Percentiles rank a stretch among this genome's conserved stretches.
phyloP scores from a whole-genome alignment of 2,113 vertebrate species.

The Bothrops jararaca region DNA sequence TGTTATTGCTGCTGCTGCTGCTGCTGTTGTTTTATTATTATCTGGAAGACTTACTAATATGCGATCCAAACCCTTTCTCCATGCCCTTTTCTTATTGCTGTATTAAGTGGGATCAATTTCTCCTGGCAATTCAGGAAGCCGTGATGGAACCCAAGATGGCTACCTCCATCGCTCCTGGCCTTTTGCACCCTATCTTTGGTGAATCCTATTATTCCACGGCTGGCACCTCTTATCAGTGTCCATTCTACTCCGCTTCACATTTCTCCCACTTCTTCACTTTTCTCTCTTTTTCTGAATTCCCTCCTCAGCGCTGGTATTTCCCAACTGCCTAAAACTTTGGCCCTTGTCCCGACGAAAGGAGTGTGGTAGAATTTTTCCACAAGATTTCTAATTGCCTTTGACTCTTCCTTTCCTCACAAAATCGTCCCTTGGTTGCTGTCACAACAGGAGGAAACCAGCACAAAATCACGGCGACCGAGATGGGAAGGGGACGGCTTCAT shows the following conservation, averaged over 20 bases:
- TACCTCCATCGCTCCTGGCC: neutral
- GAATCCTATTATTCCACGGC: neutral
- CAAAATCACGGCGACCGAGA: neutral
- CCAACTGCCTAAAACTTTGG: neutral
- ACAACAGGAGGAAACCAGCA: neutral
- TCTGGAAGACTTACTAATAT: neutral
- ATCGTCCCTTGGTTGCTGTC: neutral
- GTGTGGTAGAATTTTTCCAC: neutral
- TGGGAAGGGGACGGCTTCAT: neutral
- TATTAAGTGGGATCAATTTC: neutral
- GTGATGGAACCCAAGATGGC: neutral
- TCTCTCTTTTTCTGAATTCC: neutral
- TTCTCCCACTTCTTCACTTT: neutral
- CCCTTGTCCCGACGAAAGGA: no score
- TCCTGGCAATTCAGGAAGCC: neutral
- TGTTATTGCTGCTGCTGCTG: rapidly evolving
- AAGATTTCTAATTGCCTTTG: neutral
- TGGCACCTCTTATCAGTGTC: neutral
- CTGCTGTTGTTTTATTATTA: no score
- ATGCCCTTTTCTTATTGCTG: neutral
- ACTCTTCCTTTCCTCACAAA: neutral
- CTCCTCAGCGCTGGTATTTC: no score
- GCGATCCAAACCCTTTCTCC: neutral
- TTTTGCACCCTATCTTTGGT: neutral
- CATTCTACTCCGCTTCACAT: neutral